Evolutionary conservation across 2,888 invertebrate species (phyloP).

Genomic region (Cheilosia soror): DNA sequence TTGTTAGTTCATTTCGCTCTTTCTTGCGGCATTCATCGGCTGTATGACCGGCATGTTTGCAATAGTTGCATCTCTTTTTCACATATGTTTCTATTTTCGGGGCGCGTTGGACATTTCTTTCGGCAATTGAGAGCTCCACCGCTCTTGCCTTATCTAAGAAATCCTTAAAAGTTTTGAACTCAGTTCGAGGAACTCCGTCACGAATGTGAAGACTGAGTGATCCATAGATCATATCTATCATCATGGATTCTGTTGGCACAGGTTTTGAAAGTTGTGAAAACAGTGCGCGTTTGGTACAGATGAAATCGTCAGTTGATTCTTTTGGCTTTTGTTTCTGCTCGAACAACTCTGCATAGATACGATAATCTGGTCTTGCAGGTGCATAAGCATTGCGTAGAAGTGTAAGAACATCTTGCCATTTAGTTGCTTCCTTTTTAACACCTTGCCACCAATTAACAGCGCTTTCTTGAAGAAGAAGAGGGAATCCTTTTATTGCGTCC

Average conservation of each 20-base stretch:
- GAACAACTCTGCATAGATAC: not conserved
- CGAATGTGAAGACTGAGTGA: not conserved
- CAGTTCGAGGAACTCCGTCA: constrained; percentile 5
- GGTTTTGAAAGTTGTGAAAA: not conserved
- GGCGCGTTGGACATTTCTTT: not conserved
- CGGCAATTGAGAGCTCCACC: not conserved
- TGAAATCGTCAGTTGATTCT: not conserved
- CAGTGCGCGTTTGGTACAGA: not conserved
- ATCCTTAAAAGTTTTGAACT: not conserved
- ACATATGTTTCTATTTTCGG: not conserved
- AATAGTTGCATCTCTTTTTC: constrained; percentile 9
- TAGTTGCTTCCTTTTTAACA: not conserved
- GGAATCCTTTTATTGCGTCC: too few relatives aligned
- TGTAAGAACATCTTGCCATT: not conserved
- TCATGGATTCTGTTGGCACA: too few relatives aligned
- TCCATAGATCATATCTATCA: too few relatives aligned
- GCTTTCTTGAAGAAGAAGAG: too few relatives aligned
- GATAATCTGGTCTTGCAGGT: not conserved
- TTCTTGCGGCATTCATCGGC: too few relatives aligned
- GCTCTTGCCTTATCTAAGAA: constrained; percentile 14
- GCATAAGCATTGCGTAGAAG: constrained; percentile 6
- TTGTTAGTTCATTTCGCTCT: too few relatives aligned
- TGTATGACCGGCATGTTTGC: not conserved
- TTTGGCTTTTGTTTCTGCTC: too few relatives aligned
- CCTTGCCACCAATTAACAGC: not conserved